Evolutionary conservation across 30 jellyfish, hydroid and myxozoan genomes (phyloP).

Genomic region (Aurelia coerulea): DNA sequence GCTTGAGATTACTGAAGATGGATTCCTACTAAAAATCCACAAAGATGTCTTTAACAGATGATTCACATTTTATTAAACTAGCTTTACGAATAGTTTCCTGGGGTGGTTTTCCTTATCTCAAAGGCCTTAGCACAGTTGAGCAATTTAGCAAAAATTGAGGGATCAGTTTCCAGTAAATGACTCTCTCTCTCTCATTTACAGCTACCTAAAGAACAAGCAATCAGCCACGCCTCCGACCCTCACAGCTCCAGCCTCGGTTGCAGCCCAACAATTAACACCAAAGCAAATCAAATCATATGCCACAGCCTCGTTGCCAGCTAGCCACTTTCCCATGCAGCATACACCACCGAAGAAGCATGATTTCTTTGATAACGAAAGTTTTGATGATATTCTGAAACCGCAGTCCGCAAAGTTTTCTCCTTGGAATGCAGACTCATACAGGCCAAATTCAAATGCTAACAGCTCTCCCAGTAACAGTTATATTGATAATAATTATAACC

Average conservation of each 20-base stretch:
- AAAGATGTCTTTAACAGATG: no score
- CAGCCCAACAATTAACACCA: slow-evolving; percentile 56
- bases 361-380: slow-evolving; percentile 50
- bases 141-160: no score
- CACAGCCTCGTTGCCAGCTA: slow-evolving; percentile 48
- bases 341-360: slow-evolving; percentile 52
- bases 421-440: slow-evolving; percentile 51
- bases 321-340: slow-evolving; percentile 33
- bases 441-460: slow-evolving; percentile 10
- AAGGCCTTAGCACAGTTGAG: no score
- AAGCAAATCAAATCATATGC: slow-evolving; percentile 56
- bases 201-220: slow-evolving; percentile 67
- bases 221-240: slow-evolving; percentile 47
- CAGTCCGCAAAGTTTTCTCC: slow-evolving; percentile 45
- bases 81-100: no score
- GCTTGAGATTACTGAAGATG: no score
- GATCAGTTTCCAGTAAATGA: no score
- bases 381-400: slow-evolving; percentile 44
- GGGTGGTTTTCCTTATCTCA: no score
- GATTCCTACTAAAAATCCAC: no score
- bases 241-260: slow-evolving; percentile 48
- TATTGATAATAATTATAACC: slow-evolving; percentile 54
- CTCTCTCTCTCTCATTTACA: background rate
- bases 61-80: no score
- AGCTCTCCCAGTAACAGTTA: background rate